Evolutionary conservation across 1,140 invertebrate species (phyloP).

Genomic region (Maniola jurtina): DNA sequence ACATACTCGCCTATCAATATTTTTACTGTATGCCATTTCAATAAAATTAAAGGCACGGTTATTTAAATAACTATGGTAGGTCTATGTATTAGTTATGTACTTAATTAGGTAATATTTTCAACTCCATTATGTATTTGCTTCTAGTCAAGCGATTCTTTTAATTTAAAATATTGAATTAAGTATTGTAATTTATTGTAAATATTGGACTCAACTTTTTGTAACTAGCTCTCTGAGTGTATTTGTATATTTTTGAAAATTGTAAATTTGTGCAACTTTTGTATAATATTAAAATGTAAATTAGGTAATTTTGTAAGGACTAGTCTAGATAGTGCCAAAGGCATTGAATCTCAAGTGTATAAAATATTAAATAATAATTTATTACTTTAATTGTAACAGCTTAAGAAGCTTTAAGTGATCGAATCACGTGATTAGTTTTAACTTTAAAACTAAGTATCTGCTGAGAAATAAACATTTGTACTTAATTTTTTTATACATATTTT

Average conservation of each 20-base stretch:
- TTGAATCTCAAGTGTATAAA: slow-evolving; percentile 54
- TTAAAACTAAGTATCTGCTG: slow-evolving; percentile 25
- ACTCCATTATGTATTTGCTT: slow-evolving; percentile 48
- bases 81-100: neutral
- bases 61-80: neutral
- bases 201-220: slow-evolving; percentile 32
- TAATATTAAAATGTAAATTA: slow-evolving; percentile 15
- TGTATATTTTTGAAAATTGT: slow-evolving; percentile 19
- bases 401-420: slow-evolving; percentile 68
- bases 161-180: slow-evolving; percentile 28
- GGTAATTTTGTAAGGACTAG: slow-evolving; percentile 48
- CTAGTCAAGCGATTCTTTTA: slow-evolving; percentile 60
- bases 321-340: slow-evolving; percentile 71
- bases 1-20: too few relatives aligned
- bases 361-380: slow-evolving; percentile 41
- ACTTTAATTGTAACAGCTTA: slow-evolving; percentile 47
- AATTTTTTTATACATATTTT: slow-evolving; percentile 32
- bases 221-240: slow-evolving; percentile 47
- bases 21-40: too few relatives aligned
- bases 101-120: slow-evolving; percentile 28
- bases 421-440: slow-evolving; percentile 51
- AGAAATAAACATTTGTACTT: slow-evolving; percentile 34
- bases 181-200: slow-evolving; percentile 32
- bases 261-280: slow-evolving; percentile 14
- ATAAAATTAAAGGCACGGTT: neutral